These are phyloP conservation scores for Cyphomyrus discorhynchus DNA, from an alignment of 2,113 vertebrate genomes.

Conservation along the genomic window DNA sequence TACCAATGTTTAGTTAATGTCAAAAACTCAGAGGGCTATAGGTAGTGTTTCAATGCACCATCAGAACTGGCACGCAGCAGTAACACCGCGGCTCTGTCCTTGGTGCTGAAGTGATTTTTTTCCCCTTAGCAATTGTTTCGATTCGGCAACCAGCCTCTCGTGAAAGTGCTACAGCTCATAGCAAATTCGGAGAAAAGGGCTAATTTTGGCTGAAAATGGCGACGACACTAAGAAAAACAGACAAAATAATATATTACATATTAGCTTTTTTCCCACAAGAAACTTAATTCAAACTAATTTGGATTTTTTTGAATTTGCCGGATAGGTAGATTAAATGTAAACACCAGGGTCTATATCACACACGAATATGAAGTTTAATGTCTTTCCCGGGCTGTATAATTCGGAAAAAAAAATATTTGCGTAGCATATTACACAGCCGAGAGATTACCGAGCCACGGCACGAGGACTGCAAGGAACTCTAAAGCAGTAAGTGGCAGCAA, in stretches of 20 bases:
- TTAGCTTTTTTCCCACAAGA: too few relatives aligned
- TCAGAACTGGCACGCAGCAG: not conserved
- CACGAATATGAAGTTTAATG: not conserved
- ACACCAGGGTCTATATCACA: not conserved
- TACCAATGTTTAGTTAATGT: not conserved
- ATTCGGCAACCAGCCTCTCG: not conserved
- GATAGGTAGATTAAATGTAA: not conserved
- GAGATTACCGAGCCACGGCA: not conserved
- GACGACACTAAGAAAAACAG: not conserved
- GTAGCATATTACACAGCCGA: not conserved
- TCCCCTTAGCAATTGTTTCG: not conserved
- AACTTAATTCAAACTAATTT: not conserved
- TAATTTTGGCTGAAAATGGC: not conserved
- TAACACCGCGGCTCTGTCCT: slow-evolving; percentile 50
- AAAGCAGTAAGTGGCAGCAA: not conserved
- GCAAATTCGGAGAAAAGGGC: not conserved
- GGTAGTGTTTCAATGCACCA: not conserved
- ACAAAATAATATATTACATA: not conserved
- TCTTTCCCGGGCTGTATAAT: not conserved
- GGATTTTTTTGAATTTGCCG: not conserved
- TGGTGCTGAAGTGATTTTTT: slow-evolving; percentile 59
- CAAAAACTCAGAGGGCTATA: not conserved
- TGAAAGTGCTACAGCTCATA: not conserved
- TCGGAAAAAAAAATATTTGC: not conserved
- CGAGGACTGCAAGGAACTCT: not conserved